phyloP scores from a whole-genome alignment of 2,888 invertebrate genomes.

The Drosophila falleni region DNA sequence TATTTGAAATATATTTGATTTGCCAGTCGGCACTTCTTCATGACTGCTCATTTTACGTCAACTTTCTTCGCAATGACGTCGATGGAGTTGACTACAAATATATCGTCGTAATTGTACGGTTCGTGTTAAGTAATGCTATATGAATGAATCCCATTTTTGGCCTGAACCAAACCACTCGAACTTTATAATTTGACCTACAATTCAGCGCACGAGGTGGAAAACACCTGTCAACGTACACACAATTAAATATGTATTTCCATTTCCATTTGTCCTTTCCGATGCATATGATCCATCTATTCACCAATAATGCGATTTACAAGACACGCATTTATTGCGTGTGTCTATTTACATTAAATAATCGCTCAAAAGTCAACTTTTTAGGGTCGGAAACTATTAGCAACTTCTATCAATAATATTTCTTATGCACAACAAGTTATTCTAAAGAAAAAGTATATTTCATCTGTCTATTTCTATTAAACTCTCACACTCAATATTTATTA shows the following conservation, averaged over 20 bases:
- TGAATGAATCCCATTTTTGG: conserved; percentile 3
- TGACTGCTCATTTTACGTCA: conserved; percentile 59
- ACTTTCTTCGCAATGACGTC: conserved; percentile 29
- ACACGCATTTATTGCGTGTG: conserved; percentile 15
- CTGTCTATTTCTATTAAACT: not conserved
- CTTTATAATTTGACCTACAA: conserved; percentile 54
- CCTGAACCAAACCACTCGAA: conserved; percentile 13
- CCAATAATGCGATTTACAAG: conserved; percentile 1
- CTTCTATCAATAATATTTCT: not conserved
- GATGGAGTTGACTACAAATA: conserved; percentile 27
- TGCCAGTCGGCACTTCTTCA: conserved; percentile 40
- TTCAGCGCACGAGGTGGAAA: conserved; percentile 3
- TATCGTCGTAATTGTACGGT: conserved; percentile 19
- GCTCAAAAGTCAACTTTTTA: conserved; percentile 10
- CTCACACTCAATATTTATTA: not conserved
- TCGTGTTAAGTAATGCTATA: conserved; percentile 19
- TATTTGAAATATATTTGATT: conserved; percentile 71
- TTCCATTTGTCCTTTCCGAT: conserved; percentile 61
- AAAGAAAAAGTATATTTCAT: not conserved
- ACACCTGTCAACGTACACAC: conserved; percentile 33
- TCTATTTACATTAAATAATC: conserved; percentile 12
- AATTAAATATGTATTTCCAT: conserved; percentile 35
- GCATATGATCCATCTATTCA: conserved; percentile 6
- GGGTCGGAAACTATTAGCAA: not conserved
- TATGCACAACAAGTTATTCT: not conserved